Percentiles rank a stretch among this genome's conserved stretches.
Conservation (phyloP, 2,113 vertebrate genomes). For the Takifugu bimaculatus region DNA sequence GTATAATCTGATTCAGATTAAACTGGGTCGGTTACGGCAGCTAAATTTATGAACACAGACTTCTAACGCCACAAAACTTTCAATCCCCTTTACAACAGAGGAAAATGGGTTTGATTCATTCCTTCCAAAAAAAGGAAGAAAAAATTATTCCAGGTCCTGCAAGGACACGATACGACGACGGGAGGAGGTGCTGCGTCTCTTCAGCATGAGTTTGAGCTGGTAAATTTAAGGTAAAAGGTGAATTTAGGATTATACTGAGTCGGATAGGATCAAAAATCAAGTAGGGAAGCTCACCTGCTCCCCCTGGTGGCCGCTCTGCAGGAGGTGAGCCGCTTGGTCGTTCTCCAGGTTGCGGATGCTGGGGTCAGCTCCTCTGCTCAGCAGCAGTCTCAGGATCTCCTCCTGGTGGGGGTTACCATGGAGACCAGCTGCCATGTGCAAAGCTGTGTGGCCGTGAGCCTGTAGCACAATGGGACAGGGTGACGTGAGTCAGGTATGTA, state of each 20-base stretch:
- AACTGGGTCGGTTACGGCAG: constrained; percentile 2
- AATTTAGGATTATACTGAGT: neutral
- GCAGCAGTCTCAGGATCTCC: constrained; percentile 78
- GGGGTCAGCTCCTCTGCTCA: constrained; percentile 81
- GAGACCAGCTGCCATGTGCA: constrained; percentile 90
- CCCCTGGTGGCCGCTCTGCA: constrained; percentile 77
- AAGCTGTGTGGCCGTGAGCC: constrained; percentile 89
- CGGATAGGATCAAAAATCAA: neutral
- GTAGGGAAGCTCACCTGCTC: constrained; percentile 74
- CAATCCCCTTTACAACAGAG: constrained; percentile 47
- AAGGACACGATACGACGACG: constrained; percentile 77
- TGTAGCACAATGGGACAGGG: constrained; percentile 35
- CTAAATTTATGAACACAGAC: constrained; percentile 19
- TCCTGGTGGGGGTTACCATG: constrained; percentile 77
- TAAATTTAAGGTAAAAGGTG: constrained; percentile 4
- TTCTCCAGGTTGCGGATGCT: constrained; percentile 89
- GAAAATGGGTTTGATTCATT: constrained; percentile 32
- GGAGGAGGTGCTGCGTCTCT: constrained; percentile 78
- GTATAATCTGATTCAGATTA: constrained; percentile 42
- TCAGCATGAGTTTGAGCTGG: constrained; percentile 86
- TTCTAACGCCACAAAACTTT: constrained; percentile 46
- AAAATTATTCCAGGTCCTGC: constrained; percentile 76
- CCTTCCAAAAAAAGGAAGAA: constrained; percentile 65
- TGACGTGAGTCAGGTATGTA: neutral
- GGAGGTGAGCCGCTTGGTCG: constrained; percentile 83